Percentiles rank a stretch among this genome's conserved stretches.
These are phyloP conservation scores for Marronus borbonicus DNA, from an alignment of 2,888 invertebrate genomes.

Conservation along the genomic window DNA sequence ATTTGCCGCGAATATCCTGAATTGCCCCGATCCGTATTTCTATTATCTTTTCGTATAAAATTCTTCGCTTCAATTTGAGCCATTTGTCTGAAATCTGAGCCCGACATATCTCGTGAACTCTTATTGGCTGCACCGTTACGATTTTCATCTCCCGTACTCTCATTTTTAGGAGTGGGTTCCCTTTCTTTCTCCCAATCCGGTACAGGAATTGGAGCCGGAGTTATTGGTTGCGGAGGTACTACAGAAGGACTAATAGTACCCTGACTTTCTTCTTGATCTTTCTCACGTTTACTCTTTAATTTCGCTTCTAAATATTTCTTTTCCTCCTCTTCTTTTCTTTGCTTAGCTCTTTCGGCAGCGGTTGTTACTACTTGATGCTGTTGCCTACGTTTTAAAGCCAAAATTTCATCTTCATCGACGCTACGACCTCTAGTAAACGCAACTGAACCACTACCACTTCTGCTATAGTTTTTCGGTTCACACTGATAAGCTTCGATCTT, in stretches of 20 bases:
- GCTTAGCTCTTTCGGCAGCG: conserved; percentile 87
- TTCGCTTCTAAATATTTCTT: conserved; percentile 81
- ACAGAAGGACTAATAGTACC: conserved; percentile 68
- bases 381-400: conserved; percentile 82
- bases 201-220: conserved; percentile 70
- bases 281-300: conserved; percentile 74
- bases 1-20: conserved; percentile 81
- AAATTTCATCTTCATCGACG: conserved; percentile 75
- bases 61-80: conserved; percentile 69
- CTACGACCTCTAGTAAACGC: conserved; percentile 61
- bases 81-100: conserved; percentile 65
- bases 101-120: conserved; percentile 46
- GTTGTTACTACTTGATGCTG: conserved; percentile 82
- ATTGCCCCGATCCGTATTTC: conserved; percentile 62
- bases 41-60: conserved; percentile 67
- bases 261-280: conserved; percentile 71
- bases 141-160: conserved; percentile 13
- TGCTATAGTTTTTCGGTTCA: conserved; percentile 50
- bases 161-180: conserved; percentile 59
- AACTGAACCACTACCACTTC: conserved; percentile 58
- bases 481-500: conserved; percentile 59
- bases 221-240: conserved; percentile 68
- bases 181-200: conserved; percentile 73
- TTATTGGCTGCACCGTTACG: conserved; percentile 46
- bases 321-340: conserved; percentile 91